phyloP scores from a whole-genome alignment of 2,888 invertebrate genomes.

The Melinopterus prodromus region DNA sequence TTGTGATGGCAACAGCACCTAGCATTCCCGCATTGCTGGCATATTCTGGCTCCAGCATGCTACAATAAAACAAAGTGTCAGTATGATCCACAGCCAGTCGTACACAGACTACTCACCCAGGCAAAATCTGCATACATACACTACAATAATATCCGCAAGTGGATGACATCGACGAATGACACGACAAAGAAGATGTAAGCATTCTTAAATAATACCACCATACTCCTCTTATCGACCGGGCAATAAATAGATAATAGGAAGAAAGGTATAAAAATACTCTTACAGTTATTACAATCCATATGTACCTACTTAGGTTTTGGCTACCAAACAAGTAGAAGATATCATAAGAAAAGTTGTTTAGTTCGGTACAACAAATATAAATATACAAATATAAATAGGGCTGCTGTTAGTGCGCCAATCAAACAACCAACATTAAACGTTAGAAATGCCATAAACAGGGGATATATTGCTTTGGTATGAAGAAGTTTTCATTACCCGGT shows the following conservation, averaged over 20 bases:
- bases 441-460: slow-evolving; percentile 84
- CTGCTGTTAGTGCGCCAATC: slow-evolving; percentile 88
- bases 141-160: slow-evolving; percentile 94
- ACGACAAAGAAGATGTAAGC: slow-evolving; percentile 85
- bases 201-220: slow-evolving; percentile 76
- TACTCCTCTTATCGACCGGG: slow-evolving; percentile 59
- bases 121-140: slow-evolving; percentile 91
- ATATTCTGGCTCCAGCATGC: slow-evolving; percentile 82
- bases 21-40: slow-evolving; percentile 96
- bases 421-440: slow-evolving; percentile 94
- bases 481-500: slow-evolving; percentile 63
- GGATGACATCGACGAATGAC: slow-evolving; percentile 79
- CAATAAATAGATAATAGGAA: slow-evolving; percentile 91
- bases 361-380: not conserved
- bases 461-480: slow-evolving; percentile 69
- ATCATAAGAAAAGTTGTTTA: not conserved
- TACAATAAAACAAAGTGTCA: slow-evolving; percentile 57
- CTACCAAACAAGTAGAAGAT: slow-evolving; percentile 62
- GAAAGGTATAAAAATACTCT: slow-evolving; percentile 87
- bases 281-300: slow-evolving; percentile 74
- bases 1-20: slow-evolving; percentile 89
- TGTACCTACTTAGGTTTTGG: slow-evolving; percentile 78
- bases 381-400: slow-evolving; percentile 80
- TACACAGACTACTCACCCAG: slow-evolving; percentile 86
- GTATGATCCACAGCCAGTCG: slow-evolving; percentile 60